Conservation (phyloP, 1,140 invertebrate genomes). For the Fopius arisanus region DNA sequence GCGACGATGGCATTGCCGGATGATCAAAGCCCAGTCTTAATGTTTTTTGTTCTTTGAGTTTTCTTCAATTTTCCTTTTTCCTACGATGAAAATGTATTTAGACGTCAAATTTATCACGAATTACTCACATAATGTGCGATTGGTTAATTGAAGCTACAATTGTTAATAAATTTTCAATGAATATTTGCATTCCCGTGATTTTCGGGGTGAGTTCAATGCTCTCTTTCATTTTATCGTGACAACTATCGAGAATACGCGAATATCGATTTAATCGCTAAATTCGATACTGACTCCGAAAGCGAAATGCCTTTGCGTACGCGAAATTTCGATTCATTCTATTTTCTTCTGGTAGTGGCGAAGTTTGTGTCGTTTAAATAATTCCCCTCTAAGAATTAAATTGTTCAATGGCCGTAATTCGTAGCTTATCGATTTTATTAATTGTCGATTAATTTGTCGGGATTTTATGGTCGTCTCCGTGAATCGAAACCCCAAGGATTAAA, state of each 20-base stretch:
- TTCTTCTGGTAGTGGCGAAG: neutral
- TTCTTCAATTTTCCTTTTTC: neutral
- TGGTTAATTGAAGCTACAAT: neutral
- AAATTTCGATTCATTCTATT: slow-evolving; percentile 11
- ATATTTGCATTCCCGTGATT: neutral
- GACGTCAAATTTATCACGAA: slow-evolving; percentile 10
- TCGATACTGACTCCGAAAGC: slow-evolving; percentile 39
- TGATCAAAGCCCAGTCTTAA: slow-evolving; percentile 37
- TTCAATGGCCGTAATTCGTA: slow-evolving; percentile 14
- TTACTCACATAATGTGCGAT: neutral
- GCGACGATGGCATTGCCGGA: slow-evolving; percentile 16
- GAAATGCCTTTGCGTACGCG: neutral
- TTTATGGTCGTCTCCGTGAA: neutral
- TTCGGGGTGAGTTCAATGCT: neutral
- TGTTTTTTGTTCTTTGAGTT: slow-evolving; percentile 9
- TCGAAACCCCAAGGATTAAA: neutral
- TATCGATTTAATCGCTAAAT: slow-evolving; percentile 28
- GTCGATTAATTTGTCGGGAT: slow-evolving; percentile 2
- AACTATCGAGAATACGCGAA: slow-evolving; percentile 5
- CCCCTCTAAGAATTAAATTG: neutral
- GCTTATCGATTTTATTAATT: neutral
- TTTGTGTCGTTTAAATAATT: neutral
- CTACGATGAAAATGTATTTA: neutral
- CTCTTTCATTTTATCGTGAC: neutral
- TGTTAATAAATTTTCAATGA: neutral